These are phyloP conservation scores for Seriola quinqueradiata DNA, from an alignment of 2,113 vertebrate species.

Conservation along the genomic window DNA sequence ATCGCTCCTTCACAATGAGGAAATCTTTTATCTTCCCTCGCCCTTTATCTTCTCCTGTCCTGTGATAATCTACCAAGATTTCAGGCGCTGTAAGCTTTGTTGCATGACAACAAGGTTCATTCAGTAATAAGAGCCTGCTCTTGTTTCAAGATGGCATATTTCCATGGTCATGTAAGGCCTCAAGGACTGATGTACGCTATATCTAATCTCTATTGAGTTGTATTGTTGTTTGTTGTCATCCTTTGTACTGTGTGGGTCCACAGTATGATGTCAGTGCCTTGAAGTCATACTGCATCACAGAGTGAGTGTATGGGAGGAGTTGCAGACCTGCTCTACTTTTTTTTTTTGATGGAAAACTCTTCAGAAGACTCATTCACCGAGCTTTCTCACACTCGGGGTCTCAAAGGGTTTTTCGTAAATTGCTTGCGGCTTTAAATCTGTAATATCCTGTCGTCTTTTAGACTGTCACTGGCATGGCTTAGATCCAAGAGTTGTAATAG, in stretches of 20 bases:
- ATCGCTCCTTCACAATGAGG: conserved; percentile 51
- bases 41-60: conserved; percentile 62
- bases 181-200: conserved; percentile 26
- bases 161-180: conserved; percentile 62
- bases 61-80: conserved; percentile 65
- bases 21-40: conserved; percentile 62
- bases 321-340: conserved; percentile 46
- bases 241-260: conserved; percentile 41
- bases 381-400: conserved; percentile 64
- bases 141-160: conserved; percentile 70
- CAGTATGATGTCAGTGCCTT: conserved; percentile 65
- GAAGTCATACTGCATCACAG: conserved; percentile 35
- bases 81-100: conserved; percentile 49
- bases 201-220: conserved; percentile 55
- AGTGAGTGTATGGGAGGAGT: conserved; percentile 21
- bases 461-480: conserved; percentile 60
- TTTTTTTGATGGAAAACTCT: conserved; percentile 44
- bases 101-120: conserved; percentile 63
- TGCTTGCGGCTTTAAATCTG: conserved; percentile 70
- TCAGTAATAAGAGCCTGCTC: conserved; percentile 66
- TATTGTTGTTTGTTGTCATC: conserved; percentile 57
- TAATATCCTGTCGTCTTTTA: conserved; percentile 74
- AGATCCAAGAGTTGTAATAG: conserved; percentile 59
- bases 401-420: conserved; percentile 53
- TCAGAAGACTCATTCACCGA: conserved; percentile 49